Evolutionary conservation across 1,140 invertebrate genomes (phyloP).

Genomic region (Zophobas atratus): DNA sequence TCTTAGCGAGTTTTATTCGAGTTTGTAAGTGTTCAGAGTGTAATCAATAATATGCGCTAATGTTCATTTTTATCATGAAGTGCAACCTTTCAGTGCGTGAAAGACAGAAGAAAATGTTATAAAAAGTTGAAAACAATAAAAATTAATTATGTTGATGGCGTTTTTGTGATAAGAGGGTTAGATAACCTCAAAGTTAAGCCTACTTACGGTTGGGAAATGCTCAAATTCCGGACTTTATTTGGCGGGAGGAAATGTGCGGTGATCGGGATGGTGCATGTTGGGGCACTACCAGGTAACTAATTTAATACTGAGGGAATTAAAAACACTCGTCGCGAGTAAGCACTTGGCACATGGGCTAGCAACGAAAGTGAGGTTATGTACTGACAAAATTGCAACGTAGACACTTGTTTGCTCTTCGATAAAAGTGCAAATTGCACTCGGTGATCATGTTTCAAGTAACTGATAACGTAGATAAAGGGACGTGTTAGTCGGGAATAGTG

Average conservation of each 20-base stretch:
- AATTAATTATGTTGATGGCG: conserved; percentile 53
- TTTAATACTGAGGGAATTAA: background rate
- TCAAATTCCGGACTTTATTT: conserved; percentile 61
- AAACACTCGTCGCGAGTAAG: background rate
- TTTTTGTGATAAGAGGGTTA: too few relatives aligned
- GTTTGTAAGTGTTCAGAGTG: conserved; percentile 40
- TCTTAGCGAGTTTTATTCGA: conserved; percentile 52
- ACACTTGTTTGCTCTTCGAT: too few relatives aligned
- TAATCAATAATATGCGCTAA: conserved; percentile 41
- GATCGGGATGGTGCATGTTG: conserved; percentile 85
- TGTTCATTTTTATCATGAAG: conserved; percentile 38
- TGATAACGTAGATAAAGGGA: too few relatives aligned
- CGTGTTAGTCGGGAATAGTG: too few relatives aligned
- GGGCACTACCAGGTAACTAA: conserved; percentile 78
- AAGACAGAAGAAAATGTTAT: conserved; percentile 55
- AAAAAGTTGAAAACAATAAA: conserved; percentile 60
- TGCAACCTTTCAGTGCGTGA: conserved; percentile 34
- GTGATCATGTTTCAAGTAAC: too few relatives aligned
- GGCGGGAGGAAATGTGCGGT: conserved; percentile 68
- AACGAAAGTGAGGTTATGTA: conserved; percentile 15
- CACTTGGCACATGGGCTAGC: background rate
- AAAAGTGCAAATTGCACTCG: too few relatives aligned
- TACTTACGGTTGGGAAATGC: conserved; percentile 50
- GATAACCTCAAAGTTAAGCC: conserved; percentile 34
- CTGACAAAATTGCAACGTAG: too few relatives aligned